phyloP scores from a whole-genome alignment of 1,140 invertebrate species.

The Aphidius ervi region DNA sequence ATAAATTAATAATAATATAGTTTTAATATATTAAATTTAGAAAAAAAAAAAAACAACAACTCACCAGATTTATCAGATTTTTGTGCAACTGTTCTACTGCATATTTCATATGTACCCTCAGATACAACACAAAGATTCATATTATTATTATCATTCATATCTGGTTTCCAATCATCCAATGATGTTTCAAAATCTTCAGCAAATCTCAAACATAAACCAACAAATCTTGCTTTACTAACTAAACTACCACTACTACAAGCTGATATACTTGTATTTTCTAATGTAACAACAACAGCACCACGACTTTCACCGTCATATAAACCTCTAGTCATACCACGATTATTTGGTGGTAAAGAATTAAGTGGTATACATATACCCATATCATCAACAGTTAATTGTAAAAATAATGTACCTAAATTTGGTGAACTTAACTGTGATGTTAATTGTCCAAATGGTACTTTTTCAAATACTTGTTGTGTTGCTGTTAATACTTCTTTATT shows the following conservation, averaged over 20 bases:
- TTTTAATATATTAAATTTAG: conserved; percentile 13
- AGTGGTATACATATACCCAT: conserved; percentile 94
- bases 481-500: conserved; percentile 83
- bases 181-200: conserved; percentile 95
- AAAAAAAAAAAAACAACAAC: conserved; percentile 8
- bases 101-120: conserved; percentile 97
- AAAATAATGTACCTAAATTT: conserved; percentile 83
- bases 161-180: conserved; percentile 95
- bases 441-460: conserved; percentile 73
- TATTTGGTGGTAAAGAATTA: conserved; percentile 69
- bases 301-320: conserved; percentile 75
- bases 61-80: conserved; percentile 62
- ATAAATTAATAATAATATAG: neutral
- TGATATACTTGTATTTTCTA: conserved; percentile 92
- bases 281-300: conserved; percentile 87
- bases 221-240: conserved; percentile 77
- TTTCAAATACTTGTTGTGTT: conserved; percentile 72
- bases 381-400: conserved; percentile 93
- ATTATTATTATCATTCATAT: conserved; percentile 72
- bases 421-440: conserved; percentile 68
- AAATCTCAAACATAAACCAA: conserved; percentile 87
- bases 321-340: conserved; percentile 62
- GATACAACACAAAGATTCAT: conserved; percentile 96
- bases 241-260: conserved; percentile 73
- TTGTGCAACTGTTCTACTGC: conserved; percentile 82